Evolutionary conservation across 2,113 vertebrate species (phyloP), one percentile per base, ranked within the genome.

Genomic region (Sprattus sprattus): DNA sequence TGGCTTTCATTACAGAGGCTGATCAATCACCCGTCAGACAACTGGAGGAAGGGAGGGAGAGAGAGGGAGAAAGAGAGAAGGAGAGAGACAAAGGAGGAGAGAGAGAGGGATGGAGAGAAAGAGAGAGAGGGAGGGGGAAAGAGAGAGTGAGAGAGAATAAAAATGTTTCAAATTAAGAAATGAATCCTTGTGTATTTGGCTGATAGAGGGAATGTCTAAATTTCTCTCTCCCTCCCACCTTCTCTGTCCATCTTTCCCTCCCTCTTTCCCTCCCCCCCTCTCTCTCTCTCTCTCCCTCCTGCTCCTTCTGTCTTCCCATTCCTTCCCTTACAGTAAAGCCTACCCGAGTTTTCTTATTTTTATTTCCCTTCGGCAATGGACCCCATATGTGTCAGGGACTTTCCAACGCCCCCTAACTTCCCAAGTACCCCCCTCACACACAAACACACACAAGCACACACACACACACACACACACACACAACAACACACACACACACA

Each of bases 361-460:
- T 71, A 71, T 71, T 71, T 71, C 64, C 64, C 3, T 92, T 90
- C 91, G 89, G 89, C 89, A 93, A 92, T 90, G 87, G 91, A 92
- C 90, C 90, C 87, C 89, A 92, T 92, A 89, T 94, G 89, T 94
- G 91, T 84, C 86, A 86, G 91, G 92, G 92, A 94, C 91, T 92
- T 95, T 94, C 92, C 93, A 92, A 22, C 16, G 52, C 88, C 84
- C 85, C 84, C 84, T 83, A 85, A 88, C 28, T 87, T 57, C 67
- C 44, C 80, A 81, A n/a, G 25, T 47, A 45, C n/a, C 82, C 15
- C 15, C 3, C 4, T 16, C 45, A 52, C 80, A 47, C n/a, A 82
- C n/a, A 9, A 84, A 57, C 84, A 49, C 84, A 52, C 60, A 8
- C 82, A 44, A 13, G 0, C 60, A 39, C 10, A 82, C 44, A 1